Conservation (phyloP, 2,797 vertebrate species). For the Bradypodion pumilum region DNA sequence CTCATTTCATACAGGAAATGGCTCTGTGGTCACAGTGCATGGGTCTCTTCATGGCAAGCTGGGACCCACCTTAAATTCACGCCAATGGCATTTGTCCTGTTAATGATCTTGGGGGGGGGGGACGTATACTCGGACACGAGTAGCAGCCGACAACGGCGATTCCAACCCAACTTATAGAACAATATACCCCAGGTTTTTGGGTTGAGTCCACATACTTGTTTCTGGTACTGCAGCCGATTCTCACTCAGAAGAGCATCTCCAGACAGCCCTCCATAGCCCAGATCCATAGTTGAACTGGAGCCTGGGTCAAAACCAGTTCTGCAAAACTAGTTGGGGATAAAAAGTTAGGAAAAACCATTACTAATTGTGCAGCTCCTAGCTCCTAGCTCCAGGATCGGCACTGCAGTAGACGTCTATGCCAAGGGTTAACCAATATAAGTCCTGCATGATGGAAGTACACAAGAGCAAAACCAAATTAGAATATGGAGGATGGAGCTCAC, state of each 20-base stretch:
- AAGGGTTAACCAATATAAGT: neutral
- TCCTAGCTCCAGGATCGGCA: neutral
- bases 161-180: neutral
- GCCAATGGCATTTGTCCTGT: no score
- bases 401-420: neutral
- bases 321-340: neutral
- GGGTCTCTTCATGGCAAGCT: no score
- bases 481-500: no score
- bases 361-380: neutral
- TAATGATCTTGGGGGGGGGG: no score
- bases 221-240: neutral
- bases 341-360: neutral
- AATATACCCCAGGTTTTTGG: neutral
- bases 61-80: no score
- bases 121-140: no score
- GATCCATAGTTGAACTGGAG: rapidly evolving
- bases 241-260: rapidly evolving
- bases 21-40: no score
- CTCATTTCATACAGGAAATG: no score
- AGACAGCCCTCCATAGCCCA: rapidly evolving
- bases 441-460: no score
- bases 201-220: neutral
- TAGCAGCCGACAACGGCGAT: no score
- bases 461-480: no score
- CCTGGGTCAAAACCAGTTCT: neutral